phyloP scores from a whole-genome alignment of 2,888 invertebrate species.

The Rugalucina vietnamica region DNA sequence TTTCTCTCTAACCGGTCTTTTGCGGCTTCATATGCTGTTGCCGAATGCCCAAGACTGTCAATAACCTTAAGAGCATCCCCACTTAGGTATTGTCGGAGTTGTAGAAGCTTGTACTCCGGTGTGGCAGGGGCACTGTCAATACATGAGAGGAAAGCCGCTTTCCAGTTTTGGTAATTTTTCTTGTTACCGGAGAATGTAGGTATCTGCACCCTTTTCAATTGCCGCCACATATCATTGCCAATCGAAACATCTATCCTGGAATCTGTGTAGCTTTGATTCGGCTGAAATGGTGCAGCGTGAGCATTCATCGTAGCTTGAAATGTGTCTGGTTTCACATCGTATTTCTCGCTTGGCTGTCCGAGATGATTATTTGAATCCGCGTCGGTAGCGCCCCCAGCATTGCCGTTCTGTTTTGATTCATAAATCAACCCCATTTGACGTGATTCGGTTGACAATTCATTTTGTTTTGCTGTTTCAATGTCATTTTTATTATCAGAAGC shows the following conservation, averaged over 20 bases:
- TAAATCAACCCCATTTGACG: background rate
- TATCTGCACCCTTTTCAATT: slow-evolving; percentile 25
- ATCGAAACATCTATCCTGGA: background rate
- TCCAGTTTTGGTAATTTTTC: slow-evolving; percentile 25
- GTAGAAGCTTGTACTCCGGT: slow-evolving; percentile 14
- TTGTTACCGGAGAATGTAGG: slow-evolving; percentile 20
- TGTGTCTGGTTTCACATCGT: background rate
- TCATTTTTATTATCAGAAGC: background rate
- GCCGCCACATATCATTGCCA: slow-evolving; percentile 10
- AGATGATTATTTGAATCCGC: background rate
- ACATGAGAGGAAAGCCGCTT: slow-evolving; percentile 8
- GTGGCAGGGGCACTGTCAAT: slow-evolving; percentile 20
- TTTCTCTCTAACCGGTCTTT: slow-evolving; percentile 34
- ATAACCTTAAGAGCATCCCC: slow-evolving; percentile 24
- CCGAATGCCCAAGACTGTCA: slow-evolving; percentile 37
- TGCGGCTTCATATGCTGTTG: slow-evolving; percentile 20
- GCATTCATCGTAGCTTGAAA: slow-evolving; percentile 1
- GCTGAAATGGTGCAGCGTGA: background rate
- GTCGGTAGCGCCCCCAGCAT: background rate
- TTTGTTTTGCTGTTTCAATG: background rate
- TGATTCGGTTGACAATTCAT: background rate
- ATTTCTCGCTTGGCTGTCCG: background rate
- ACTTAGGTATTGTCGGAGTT: slow-evolving; percentile 25
- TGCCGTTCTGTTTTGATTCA: background rate
- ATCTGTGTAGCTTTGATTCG: background rate